Base-by-base conservation (phyloP, 2,797 vertebrate species). In the Simalia tracyae region DNA sequence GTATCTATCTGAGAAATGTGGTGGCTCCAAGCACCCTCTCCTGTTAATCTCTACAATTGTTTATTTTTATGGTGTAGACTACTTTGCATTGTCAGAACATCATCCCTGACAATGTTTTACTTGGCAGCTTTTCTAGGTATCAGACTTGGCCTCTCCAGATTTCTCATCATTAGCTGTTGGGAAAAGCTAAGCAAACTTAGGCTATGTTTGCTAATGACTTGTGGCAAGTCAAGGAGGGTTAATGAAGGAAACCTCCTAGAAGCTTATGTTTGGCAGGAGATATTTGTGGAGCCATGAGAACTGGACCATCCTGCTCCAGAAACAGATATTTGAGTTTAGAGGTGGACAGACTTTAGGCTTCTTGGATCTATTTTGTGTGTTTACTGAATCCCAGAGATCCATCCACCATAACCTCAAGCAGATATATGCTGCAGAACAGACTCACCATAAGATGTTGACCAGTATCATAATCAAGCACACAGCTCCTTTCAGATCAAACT, bases 11-110 rank as follows among this genome's bases (percentile, higher is more conserved):
- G 64, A 96, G 91, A 89, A 89, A 84, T 72, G 88, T 84, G 81
- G 61, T 0, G 0, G 72, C 87, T 95, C 92, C 92, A 96, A 95
- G 94, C 22, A 96, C 94, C 95, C 95, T 95, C 95, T 92, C 95
- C 90, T 95, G 95, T 1, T n/a, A 92, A 90, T 96, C 92, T 91
- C 90, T 89, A 93, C 93, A 94, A 91, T 93, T 96, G 95, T 96
- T 96, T 97, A 92, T 95, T 97, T 42, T 96, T 95, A 93, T 95
- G 93, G 92, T 94, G 95, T 95, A 85, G 31, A 95, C 94, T 96
- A 87, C 95, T 96, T 95, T 96, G 96, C 87, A 96, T 96, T 96
- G 95, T 95, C 93, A 93, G 96, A 95, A 94, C 94, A 94, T 92
- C 0, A 0, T 94, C 92, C 76, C 68, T 81, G 81, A 96, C 94